These are phyloP conservation scores for Ptychodera flava DNA, from an alignment of 35 echinoderm and acorn worm genomes.

Conservation along the genomic window DNA sequence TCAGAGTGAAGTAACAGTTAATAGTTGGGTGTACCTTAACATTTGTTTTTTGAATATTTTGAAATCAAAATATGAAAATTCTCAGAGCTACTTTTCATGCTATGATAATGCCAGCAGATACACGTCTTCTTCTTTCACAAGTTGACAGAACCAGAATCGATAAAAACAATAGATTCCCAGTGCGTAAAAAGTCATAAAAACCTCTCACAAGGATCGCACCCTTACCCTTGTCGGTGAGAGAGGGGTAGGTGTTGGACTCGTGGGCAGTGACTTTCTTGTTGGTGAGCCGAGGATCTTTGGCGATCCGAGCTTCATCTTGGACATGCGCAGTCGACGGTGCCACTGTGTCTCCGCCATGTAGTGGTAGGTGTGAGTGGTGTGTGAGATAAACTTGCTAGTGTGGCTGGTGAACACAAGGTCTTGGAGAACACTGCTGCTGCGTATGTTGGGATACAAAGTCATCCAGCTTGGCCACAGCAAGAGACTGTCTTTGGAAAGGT, in stretches of 20 bases:
- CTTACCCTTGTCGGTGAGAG: not conserved
- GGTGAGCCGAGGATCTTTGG: not conserved
- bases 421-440: conserved; percentile 42
- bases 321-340: conserved; percentile 65
- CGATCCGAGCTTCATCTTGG: not conserved
- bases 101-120: too few relatives aligned
- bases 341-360: conserved; percentile 84
- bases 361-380: conserved; percentile 57
- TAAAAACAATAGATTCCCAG: too few relatives aligned
- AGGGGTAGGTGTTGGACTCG: not conserved
- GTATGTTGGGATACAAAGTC: conserved; percentile 40
- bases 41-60: too few relatives aligned
- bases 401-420: conserved; percentile 68
- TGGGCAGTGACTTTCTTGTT: conserved; percentile 7
- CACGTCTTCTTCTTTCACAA: too few relatives aligned
- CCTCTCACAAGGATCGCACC: too few relatives aligned
- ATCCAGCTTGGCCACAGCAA: conserved; percentile 48
- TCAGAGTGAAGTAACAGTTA: too few relatives aligned
- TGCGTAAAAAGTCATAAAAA: too few relatives aligned
- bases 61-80: too few relatives aligned
- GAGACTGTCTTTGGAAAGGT: conserved; percentile 22
- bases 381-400: conserved; percentile 57
- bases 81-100: too few relatives aligned
- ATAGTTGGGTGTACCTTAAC: too few relatives aligned
- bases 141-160: too few relatives aligned